A percentile compares a stretch with the other conserved stretches of the same genome.
These are phyloP conservation scores for Seira musarum DNA, from an alignment of 2,888 invertebrate species.

Conservation along the genomic window DNA sequence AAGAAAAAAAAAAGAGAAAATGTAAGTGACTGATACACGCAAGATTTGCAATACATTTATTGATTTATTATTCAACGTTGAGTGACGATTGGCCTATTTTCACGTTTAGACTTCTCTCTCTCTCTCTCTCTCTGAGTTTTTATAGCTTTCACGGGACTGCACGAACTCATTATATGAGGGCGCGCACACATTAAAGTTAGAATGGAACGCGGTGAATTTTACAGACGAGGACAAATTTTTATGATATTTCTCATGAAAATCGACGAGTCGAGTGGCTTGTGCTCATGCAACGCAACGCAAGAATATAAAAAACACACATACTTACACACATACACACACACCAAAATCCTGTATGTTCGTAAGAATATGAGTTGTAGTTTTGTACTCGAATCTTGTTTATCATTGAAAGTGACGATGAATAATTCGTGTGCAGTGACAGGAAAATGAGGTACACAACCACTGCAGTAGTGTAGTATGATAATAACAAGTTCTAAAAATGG, in stretches of 20 bases:
- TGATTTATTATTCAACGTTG: constrained; percentile 51
- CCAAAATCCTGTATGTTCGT: not conserved
- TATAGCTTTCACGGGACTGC: constrained; percentile 19
- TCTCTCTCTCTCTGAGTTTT: constrained; percentile 5
- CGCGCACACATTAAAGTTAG: constrained; percentile 12
- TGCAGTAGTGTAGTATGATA: not conserved
- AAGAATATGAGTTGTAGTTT: too few species aligned
- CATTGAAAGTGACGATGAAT: constrained; percentile 11
- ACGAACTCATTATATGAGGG: constrained; percentile 19
- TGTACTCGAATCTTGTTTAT: constrained; percentile 21
- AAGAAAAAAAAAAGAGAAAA: not conserved
- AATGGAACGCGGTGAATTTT: constrained; percentile 15
- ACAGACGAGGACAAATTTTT: constrained; percentile 35
- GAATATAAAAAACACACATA: too few species aligned
- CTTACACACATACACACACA: constrained; percentile 5
- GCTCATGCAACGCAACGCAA: constrained; percentile 8
- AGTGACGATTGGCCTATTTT: constrained; percentile 54
- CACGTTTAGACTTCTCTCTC: constrained; percentile 39
- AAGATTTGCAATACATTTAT: constrained; percentile 28
- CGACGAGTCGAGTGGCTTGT: constrained; percentile 2
- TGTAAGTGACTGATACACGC: constrained; percentile 17
- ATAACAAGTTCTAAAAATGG: not conserved
- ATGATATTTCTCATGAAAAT: constrained; percentile 14
- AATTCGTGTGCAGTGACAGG: constrained; percentile 27
- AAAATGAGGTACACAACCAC: constrained; percentile 18